Evolutionary conservation across 2,797 vertebrate genomes (phyloP).

Genomic region (Gambelia wislizenii): DNA sequence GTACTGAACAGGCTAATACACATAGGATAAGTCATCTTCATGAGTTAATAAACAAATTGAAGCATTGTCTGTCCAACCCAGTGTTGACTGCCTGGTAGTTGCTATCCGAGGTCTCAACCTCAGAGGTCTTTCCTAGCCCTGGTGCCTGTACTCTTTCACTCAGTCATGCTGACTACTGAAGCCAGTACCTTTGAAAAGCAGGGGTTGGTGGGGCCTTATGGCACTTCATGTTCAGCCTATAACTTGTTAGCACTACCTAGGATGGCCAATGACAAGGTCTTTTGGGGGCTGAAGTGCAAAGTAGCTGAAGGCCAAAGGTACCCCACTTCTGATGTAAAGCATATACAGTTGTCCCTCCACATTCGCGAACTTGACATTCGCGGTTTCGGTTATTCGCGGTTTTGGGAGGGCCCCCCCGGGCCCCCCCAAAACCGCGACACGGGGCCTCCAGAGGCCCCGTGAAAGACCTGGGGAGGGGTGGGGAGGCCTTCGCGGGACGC

Average conservation of each 20-base stretch:
- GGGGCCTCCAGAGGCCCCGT: too few relatives aligned
- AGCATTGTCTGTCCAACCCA: background rate
- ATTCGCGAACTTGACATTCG: too few relatives aligned
- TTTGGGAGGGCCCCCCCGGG: too few relatives aligned
- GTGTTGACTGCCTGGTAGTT: too few relatives aligned
- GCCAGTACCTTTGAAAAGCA: background rate
- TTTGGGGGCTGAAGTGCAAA: background rate
- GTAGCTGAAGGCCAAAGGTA: background rate
- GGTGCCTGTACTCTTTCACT: too few relatives aligned
- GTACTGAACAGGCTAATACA: background rate
- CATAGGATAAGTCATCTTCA: background rate
- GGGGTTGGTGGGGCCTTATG: background rate
- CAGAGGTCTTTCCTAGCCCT: background rate
- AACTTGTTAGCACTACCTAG: background rate
- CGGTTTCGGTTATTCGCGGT: too few relatives aligned
- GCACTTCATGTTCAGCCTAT: background rate
- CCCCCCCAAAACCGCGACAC: too few relatives aligned
- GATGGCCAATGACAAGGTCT: background rate
- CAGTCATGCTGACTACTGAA: too few relatives aligned
- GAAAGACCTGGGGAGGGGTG: too few relatives aligned
- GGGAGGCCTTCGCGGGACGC: too few relatives aligned
- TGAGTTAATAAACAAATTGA: background rate
- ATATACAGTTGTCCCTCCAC: too few relatives aligned
- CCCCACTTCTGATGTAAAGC: background rate
- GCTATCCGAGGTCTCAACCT: background rate